Base-by-base conservation (phyloP, 2,113 vertebrate genomes). In the Campylorhamphus procurvoides region DNA sequence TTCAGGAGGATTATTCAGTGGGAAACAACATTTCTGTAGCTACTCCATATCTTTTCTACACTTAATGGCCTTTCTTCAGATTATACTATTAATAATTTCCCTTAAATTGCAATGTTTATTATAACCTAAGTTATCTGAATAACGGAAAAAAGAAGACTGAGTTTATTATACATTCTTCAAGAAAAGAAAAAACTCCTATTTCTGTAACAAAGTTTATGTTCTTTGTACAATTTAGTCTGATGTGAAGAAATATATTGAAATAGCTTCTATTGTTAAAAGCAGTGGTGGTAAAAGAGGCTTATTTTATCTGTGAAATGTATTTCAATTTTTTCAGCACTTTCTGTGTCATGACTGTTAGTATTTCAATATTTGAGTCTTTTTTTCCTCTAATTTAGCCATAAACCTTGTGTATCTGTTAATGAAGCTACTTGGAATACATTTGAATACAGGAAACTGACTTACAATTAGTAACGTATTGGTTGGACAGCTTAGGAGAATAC, bases 21-120 rank as follows among this genome's bases (percentile, higher is more conserved):
- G 55, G 44, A 93, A 96, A 85, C 71, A 20, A 72, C 14, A 84
- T 81, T 86, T 83, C 52, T 84, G 37, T 84, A 81, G 56, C 40
- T 87, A 58, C 56, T 73, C 55, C 22, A 28, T 62, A 49, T 55
- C 62, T 92, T 80, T 91, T 89, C 33, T 91, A 47, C 7, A 39
- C 8, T 73, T 91, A n/a, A 87, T 53, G 85, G 47, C 14, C n/a
- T 87, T 89, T 71, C 42, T 96, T 88, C 58, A 92, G 69, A 85
- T 73, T 72, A 86, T 15, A 67, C 10, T 53, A 67, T 40, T 78
- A 71, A 71, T 53, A 2, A 85, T 94, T 89, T 75, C 56, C 47
- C 86, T 81, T 81, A 80, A 89, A 96, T 68, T 4, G 0, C 3
- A 4, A 47, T 69, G 49, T 84, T 60, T 87, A 23, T 94, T 90